phyloP scores from a whole-genome alignment of 2,113 vertebrate genomes.

The Notarius lentiginosus region DNA sequence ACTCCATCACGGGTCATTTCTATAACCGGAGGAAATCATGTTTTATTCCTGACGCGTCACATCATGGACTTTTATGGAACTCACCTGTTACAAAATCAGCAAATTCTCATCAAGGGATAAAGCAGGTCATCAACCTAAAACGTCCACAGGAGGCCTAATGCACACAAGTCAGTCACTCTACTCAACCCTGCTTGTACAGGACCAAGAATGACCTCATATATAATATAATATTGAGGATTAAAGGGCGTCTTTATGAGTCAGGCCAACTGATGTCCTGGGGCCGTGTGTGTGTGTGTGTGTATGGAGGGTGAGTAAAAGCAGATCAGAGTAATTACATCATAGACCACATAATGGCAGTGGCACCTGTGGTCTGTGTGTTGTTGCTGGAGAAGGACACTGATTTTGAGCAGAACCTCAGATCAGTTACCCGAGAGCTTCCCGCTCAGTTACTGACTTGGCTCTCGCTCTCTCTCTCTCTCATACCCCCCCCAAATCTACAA shows the following conservation, averaged over 20 bases:
- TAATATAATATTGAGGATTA: constrained; percentile 24
- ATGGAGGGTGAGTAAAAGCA: constrained; percentile 49
- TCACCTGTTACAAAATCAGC: background rate
- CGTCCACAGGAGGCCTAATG: background rate
- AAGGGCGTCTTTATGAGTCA: constrained; percentile 26
- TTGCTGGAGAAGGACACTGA: constrained; percentile 63
- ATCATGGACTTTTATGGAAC: background rate
- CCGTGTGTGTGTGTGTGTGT: constrained; percentile 6
- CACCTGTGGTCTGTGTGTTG: constrained; percentile 62
- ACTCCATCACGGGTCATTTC: background rate
- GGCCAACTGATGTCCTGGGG: constrained; percentile 41
- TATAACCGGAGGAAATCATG: background rate
- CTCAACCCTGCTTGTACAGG: background rate
- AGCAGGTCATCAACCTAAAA: background rate
- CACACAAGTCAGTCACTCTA: background rate
- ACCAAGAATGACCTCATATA: constrained; percentile 33
- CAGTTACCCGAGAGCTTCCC: constrained; percentile 64
- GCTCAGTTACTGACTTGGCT: constrained; percentile 54
- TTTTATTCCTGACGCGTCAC: background rate
- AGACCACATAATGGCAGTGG: constrained; percentile 45
- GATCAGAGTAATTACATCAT: constrained; percentile 54
- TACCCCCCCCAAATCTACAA: background rate
- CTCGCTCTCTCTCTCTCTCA: background rate
- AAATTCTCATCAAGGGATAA: background rate
- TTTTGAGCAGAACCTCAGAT: constrained; percentile 58